Base-by-base conservation (phyloP, 1,140 invertebrate species). In the Orussus abietinus region DNA sequence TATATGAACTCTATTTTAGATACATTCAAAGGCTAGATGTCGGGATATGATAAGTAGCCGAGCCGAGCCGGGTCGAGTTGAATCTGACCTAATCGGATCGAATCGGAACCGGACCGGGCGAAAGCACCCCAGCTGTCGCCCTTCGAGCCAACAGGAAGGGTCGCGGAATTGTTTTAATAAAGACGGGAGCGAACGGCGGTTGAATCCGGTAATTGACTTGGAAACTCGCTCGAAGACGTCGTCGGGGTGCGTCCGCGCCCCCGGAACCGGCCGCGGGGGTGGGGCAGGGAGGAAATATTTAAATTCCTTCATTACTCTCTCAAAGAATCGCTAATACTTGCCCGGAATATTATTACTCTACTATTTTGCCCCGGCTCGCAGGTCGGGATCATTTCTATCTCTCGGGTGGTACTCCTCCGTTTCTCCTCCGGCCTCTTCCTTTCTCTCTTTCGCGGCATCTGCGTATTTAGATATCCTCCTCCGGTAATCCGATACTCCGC, bases 201-300 rank as follows among this genome's bases (percentile, higher is more conserved):
- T 59, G 55, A 62, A 66, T 65, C 59, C 53, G 56, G 61, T 61
- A 66, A 66, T 66, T 68, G 64, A 66, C 59, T 66, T 64, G 63
- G 62, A 60, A 66, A 59, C 57, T 62, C 51, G 49, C 47, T 52
- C 26, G 10, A 2, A n/a, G 10, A 1, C 17, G 2, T 22, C 29
- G n/a, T 31, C 29, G 29, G 29, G 29, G 19, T 5, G 38, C 15
- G n/a, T n/a, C n/a, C n/a, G n/a, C n/a, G n/a, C n/a, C n/a, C n/a
- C n/a, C n/a, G n/a, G n/a, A n/a, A n/a, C n/a, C n/a, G n/a, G n/a
- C n/a, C n/a, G n/a, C n/a, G n/a, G n/a, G n/a, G n/a, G n/a, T n/a
- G n/a, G n/a, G 38, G 43, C 38, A 47, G 44, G 46, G 41, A 53
- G 53, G 53, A 58, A 68, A 68, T 68, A 68, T 68, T 65, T 60